These are phyloP conservation scores for Anagrus nilaparvatae DNA, from an alignment of 1,140 invertebrate species.

Conservation along the genomic window DNA sequence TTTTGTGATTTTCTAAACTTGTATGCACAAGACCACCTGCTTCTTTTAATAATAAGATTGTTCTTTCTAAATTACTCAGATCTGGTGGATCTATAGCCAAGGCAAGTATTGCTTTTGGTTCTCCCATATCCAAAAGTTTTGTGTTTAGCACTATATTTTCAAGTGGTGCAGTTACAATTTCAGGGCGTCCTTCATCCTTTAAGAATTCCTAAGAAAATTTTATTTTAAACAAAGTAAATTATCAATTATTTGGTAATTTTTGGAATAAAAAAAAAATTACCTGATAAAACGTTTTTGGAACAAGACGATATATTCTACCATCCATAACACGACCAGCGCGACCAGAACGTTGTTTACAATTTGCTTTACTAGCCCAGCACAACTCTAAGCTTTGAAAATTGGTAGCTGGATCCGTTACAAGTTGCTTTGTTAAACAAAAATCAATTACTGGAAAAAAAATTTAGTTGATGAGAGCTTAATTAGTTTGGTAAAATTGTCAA, in stretches of 20 bases:
- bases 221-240: conserved; percentile 7
- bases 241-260: conserved; percentile 4
- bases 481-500: conserved; percentile 7
- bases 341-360: conserved; percentile 82
- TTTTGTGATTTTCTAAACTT: conserved; percentile 1
- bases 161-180: conserved; percentile 72
- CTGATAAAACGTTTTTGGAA: conserved; percentile 63
- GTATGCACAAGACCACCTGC: conserved; percentile 59
- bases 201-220: no score
- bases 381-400: conserved; percentile 73
- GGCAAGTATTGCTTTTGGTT: conserved; percentile 71
- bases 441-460: conserved; percentile 70
- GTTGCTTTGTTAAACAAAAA: conserved; percentile 83
- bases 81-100: conserved; percentile 81
- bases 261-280: conserved; percentile 31
- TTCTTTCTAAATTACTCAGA: conserved; percentile 66
- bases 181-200: conserved; percentile 55
- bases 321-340: conserved; percentile 77
- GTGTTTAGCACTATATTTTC: conserved; percentile 73
- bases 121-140: conserved; percentile 77
- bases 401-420: conserved; percentile 60
- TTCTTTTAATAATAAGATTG: conserved; percentile 79
- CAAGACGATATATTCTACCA: conserved; percentile 80
- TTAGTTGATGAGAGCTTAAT: no score
- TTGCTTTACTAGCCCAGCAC: conserved; percentile 81